Evolutionary conservation across 1,140 invertebrate species (phyloP), one percentile per base, ranked within the genome.

Genomic region (Tyrophagus putrescentiae): DNA sequence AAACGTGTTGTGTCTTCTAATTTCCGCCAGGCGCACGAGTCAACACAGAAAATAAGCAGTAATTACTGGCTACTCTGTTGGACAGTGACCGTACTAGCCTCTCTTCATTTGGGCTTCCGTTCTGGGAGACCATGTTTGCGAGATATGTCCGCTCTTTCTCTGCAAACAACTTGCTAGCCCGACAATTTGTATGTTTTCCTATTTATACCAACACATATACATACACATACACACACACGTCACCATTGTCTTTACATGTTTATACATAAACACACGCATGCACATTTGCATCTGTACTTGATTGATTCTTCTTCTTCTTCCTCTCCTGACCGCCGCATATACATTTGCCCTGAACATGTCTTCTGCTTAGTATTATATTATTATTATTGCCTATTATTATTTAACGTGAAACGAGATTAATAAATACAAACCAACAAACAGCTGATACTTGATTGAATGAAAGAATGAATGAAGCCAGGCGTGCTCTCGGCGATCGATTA

Each of bases 211-310:
- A 48, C 21, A 39, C 21, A 21, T 39, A 39, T 39, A 39, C 36
- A 39, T 21, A 48, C 21, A 48, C 45, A 48, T 29, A 48, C 45
- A 48, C 21, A 48, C 45, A 6, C 21, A 48, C 45, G 31, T 21
- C 31, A 13, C 7, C 31, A 6, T 7, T 9, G 21, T 48, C 23
- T 25, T 48, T 48, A 29, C 23, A 25, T 48, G 45, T 25, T 48
- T 29, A 29, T 7, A 21, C 7, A 48, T 48, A 25, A 21, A 13
- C 36, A 21, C 36, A 13, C 36, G 36, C 36, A 21, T 39, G 45
- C 45, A 29, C 45, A 48, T 48, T 25, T 48, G 9, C 45, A 48
- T 48, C 7, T 48, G 21, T 48, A 48, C 21, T n/a, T n/a, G n/a
- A n/a, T n/a, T n/a, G n/a, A n/a, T n/a, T n/a, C n/a, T n/a, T n/a